Evolutionary conservation across 2,113 vertebrate species (phyloP).

Genomic region (Petroica traversi): DNA sequence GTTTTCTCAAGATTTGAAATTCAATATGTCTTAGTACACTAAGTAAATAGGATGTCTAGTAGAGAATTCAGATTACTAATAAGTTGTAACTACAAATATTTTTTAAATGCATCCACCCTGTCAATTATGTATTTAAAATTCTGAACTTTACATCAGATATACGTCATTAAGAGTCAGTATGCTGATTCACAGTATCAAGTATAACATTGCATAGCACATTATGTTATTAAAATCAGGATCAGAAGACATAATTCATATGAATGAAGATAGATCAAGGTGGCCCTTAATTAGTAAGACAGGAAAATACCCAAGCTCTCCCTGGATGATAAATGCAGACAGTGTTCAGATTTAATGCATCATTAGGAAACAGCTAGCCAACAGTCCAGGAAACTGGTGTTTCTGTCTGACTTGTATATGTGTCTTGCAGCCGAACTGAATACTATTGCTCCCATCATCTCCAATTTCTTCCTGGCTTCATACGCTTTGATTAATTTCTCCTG

Average conservation of each 20-base stretch:
- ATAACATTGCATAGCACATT: not conserved
- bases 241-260: not conserved
- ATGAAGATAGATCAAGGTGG: not conserved
- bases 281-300: not conserved
- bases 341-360: not conserved
- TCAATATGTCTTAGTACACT: not conserved
- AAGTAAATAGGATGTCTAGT: not conserved
- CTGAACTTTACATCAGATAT: not conserved
- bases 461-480: slow-evolving; percentile 98
- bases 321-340: not conserved
- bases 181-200: not conserved
- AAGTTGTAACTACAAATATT: not conserved
- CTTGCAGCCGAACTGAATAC: slow-evolving; percentile 88
- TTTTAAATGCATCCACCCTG: not conserved
- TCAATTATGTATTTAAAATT: not conserved
- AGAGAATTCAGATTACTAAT: not conserved
- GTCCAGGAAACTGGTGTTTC: not conserved
- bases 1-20: not conserved
- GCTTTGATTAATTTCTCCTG: slow-evolving; percentile 99
- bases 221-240: not conserved
- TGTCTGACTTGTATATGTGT: slow-evolving; percentile 13
- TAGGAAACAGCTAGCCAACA: not conserved
- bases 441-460: slow-evolving; percentile 98
- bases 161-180: not conserved
- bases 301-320: not conserved